These are phyloP conservation scores for Colostygia pectinataria DNA, from an alignment of 2,888 invertebrate genomes.

Conservation along the genomic window DNA sequence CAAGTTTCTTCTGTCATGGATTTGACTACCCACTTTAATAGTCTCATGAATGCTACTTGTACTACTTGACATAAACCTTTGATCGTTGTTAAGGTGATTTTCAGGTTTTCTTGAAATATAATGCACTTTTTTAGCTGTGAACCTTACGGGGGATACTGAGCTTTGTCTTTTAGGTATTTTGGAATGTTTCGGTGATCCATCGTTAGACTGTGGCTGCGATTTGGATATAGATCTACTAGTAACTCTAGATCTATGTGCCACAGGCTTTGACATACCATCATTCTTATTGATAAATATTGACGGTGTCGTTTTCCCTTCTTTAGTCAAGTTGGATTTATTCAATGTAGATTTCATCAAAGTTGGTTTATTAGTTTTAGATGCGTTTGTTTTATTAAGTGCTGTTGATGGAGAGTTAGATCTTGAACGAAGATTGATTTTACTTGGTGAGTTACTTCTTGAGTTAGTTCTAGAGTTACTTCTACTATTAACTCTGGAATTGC, in stretches of 20 bases:
- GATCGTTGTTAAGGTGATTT: conserved; percentile 59
- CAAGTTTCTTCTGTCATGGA: conserved; percentile 64
- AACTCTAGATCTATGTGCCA: conserved; percentile 63
- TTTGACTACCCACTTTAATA: conserved; percentile 66
- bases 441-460: conserved; percentile 70
- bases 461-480: conserved; percentile 42
- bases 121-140: conserved; percentile 39
- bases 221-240: conserved; percentile 56
- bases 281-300: conserved; percentile 49
- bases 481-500: conserved; percentile 42
- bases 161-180: conserved; percentile 77
- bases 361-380: conserved; percentile 3
- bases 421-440: conserved; percentile 64
- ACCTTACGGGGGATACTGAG: conserved; percentile 71
- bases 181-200: conserved; percentile 74
- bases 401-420: conserved; percentile 74
- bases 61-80: conserved; percentile 73
- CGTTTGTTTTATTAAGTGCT: conserved; percentile 12
- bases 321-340: conserved; percentile 47
- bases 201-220: conserved; percentile 75
- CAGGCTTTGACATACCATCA: conserved; percentile 55
- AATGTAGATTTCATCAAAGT: not conserved
- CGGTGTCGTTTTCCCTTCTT: conserved; percentile 56
- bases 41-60: conserved; percentile 78
- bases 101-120: conserved; percentile 52